Evolutionary conservation across 2,888 invertebrate genomes (phyloP).

Genomic region (Alloscopus bannaensis): DNA sequence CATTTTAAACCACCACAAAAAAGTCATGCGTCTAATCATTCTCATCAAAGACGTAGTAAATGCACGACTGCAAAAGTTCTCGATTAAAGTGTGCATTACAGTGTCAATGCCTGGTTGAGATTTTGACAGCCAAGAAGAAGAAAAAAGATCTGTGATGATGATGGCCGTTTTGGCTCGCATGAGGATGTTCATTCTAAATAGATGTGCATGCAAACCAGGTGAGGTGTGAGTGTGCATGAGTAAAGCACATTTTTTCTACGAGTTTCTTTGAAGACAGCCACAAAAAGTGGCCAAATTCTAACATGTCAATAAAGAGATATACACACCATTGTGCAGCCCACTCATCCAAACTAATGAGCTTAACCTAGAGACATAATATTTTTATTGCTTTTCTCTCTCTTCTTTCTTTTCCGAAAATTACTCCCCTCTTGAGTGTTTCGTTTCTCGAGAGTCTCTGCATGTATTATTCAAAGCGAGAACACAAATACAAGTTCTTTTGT

Average conservation of each 20-base stretch:
- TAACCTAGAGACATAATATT: conserved; percentile 54
- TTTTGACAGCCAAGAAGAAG: conserved; percentile 20
- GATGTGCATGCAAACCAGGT: conserved; percentile 18
- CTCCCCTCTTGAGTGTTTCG: background rate
- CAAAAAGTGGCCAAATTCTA: conserved; percentile 33
- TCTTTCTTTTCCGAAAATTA: background rate
- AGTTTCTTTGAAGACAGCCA: background rate
- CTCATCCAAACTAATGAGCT: conserved; percentile 50
- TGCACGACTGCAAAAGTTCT: conserved; percentile 20
- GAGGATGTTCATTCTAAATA: conserved; percentile 7
- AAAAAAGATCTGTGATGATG: too few species aligned
- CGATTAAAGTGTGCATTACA: too few species aligned
- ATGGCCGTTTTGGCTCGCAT: conserved; percentile 8
- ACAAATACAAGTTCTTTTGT: background rate
- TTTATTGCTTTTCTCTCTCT: conserved; percentile 25
- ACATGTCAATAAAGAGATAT: conserved; percentile 28
- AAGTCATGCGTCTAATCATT: conserved; percentile 20
- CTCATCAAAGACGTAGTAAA: conserved; percentile 46
- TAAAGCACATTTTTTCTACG: conserved; percentile 35
- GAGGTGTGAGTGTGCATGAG: too few species aligned
- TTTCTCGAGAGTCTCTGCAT: background rate
- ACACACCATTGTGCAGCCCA: conserved; percentile 37
- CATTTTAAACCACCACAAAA: background rate
- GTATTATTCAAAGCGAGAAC: conserved; percentile 4
- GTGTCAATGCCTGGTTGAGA: too few species aligned